Evolutionary conservation across 2,888 invertebrate species (phyloP).

Genomic region (Dryadula phaetusa): DNA sequence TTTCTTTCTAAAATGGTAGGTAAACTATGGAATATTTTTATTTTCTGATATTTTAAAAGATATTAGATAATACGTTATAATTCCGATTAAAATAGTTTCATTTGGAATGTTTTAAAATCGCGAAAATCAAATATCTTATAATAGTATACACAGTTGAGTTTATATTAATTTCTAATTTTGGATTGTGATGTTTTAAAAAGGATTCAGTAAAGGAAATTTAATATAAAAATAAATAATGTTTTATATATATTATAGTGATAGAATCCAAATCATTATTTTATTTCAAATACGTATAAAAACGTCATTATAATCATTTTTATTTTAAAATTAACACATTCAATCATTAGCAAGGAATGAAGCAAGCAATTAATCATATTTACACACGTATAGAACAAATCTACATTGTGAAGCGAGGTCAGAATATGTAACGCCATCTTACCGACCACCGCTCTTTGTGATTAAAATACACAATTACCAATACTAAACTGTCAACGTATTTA

Average conservation of each 20-base stretch:
- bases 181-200: too few species aligned
- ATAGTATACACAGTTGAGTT: too few species aligned
- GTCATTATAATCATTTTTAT: neutral
- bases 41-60: too few species aligned
- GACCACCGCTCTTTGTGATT: slow-evolving; percentile 24
- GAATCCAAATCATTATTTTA: neutral
- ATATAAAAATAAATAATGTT: neutral
- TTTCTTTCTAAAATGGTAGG: too few species aligned
- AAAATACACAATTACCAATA: slow-evolving; percentile 14
- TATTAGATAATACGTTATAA: too few species aligned
- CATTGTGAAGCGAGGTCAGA: slow-evolving; percentile 39
- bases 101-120: too few species aligned
- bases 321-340: slow-evolving; percentile 18
- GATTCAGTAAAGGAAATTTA: too few species aligned
- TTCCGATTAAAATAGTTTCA: too few species aligned
- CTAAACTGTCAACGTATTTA: slow-evolving; percentile 19
- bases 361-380: slow-evolving; percentile 35
- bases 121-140: too few species aligned
- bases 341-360: slow-evolving; percentile 25
- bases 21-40: too few species aligned
- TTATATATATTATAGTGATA: neutral
- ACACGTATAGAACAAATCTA: slow-evolving; percentile 31
- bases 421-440: slow-evolving; percentile 34
- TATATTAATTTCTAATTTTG: too few species aligned
- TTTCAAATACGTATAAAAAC: neutral